Percentiles rank a stretch among this genome's conserved stretches.
These are phyloP conservation scores for Gambusia affinis DNA, from an alignment of 2,113 vertebrate genomes.

Conservation along the genomic window DNA sequence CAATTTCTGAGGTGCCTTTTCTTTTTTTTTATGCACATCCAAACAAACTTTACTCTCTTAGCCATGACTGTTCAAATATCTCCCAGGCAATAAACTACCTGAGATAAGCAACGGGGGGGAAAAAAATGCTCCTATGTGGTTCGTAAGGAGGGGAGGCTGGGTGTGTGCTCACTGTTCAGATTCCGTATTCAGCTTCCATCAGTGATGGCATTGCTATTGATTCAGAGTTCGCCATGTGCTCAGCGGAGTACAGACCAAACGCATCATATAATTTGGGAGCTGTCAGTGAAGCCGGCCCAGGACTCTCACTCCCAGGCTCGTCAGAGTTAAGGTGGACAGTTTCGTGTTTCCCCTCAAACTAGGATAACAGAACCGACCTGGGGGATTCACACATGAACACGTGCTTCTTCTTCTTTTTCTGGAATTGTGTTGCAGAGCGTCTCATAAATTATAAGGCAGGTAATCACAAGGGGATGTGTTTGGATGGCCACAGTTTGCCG, in stretches of 20 bases:
- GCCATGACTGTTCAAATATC: constrained; percentile 17
- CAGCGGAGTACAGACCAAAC: constrained; percentile 79
- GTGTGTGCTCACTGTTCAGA: constrained; percentile 60
- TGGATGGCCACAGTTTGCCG: too few species aligned
- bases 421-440: background rate
- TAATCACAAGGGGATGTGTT: too few species aligned
- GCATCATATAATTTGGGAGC: constrained; percentile 81
- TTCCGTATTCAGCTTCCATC: constrained; percentile 87
- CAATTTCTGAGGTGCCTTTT: constrained; percentile 30
- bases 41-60: constrained; percentile 45
- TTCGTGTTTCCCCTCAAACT: constrained; percentile 51
- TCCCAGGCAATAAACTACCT: constrained; percentile 72
- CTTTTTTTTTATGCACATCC: constrained; percentile 6
- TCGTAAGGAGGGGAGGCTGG: constrained; percentile 64
- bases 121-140: constrained; percentile 78
- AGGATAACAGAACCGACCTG: constrained; percentile 2
- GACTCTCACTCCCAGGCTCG: constrained; percentile 67
- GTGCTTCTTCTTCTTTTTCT: too few species aligned
- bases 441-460: background rate
- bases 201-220: constrained; percentile 87
- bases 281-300: constrained; percentile 83
- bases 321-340: constrained; percentile 58
- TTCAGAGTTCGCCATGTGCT: constrained; percentile 79
- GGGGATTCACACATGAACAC: background rate
- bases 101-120: constrained; percentile 78